phyloP scores from a whole-genome alignment of 37 sponge, comb jelly and placozoan species.

The Aplysina aerophoba region DNA sequence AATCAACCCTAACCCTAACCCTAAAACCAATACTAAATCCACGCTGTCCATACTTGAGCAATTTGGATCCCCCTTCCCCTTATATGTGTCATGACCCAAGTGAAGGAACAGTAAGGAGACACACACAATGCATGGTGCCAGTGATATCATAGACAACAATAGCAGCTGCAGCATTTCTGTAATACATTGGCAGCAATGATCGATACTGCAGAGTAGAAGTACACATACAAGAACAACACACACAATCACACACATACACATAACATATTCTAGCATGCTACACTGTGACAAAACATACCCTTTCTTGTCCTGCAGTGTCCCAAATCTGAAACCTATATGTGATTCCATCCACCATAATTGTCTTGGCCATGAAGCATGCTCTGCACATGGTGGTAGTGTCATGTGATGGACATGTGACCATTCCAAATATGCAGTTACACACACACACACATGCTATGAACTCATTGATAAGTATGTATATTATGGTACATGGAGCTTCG shows the following conservation, averaged over 20 bases:
- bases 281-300: constrained; percentile 40
- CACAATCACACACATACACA: background rate
- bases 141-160: constrained; percentile 93
- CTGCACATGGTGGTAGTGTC: constrained; percentile 25
- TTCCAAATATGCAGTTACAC: too few relatives aligned
- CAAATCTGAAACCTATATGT: constrained; percentile 87
- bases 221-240: background rate
- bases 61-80: too few relatives aligned
- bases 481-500: too few relatives aligned
- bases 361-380: constrained; percentile 91
- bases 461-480: too few relatives aligned
- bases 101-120: too few relatives aligned
- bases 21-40: too few relatives aligned
- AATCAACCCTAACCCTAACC: too few relatives aligned
- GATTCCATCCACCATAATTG: constrained; percentile 66
- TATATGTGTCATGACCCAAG: too few relatives aligned
- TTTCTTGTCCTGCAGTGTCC: constrained; percentile 94
- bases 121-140: constrained; percentile 43
- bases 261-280: too few relatives aligned
- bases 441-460: too few relatives aligned
- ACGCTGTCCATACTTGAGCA: too few relatives aligned
- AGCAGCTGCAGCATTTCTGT: constrained; percentile 91
- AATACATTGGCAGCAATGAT: constrained; percentile 89
- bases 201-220: constrained; percentile 70
- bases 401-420: too few relatives aligned